Conservation (phyloP, 2,113 vertebrate genomes). For the Chaetodon auriga region DNA sequence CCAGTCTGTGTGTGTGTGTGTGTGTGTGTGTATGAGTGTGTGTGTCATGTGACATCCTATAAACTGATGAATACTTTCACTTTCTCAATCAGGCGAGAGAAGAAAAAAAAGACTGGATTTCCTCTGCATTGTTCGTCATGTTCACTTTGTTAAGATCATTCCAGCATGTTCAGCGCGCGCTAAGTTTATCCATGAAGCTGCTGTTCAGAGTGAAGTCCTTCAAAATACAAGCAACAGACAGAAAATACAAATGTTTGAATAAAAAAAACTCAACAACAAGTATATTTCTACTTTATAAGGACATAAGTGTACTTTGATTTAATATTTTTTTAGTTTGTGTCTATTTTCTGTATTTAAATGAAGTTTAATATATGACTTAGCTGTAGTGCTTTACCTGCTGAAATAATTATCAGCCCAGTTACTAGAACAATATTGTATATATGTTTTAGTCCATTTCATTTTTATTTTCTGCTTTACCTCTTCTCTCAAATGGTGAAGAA, state of each 20-base stretch:
- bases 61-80: conserved; percentile 22
- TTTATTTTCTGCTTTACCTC: not conserved
- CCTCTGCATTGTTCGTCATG: not conserved
- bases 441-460: not conserved
- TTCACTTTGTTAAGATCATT: no score
- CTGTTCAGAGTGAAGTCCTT: not conserved
- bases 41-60: not conserved
- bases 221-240: not conserved
- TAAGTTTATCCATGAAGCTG: not conserved
- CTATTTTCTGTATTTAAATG: not conserved
- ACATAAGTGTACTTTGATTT: not conserved
- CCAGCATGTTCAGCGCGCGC: not conserved
- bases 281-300: not conserved
- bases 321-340: not conserved
- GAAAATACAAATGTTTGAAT: not conserved
- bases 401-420: not conserved
- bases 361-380: not conserved
- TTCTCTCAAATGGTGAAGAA: not conserved
- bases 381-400: not conserved
- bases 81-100: conserved; percentile 34
- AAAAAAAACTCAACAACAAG: not conserved
- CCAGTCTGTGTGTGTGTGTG: not conserved
- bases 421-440: not conserved
- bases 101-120: not conserved
- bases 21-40: not conserved